Percentiles rank a stretch among this genome's conserved stretches.
phyloP scores from a whole-genome alignment of 2,888 invertebrate species.

The Hydraecia micacea region DNA sequence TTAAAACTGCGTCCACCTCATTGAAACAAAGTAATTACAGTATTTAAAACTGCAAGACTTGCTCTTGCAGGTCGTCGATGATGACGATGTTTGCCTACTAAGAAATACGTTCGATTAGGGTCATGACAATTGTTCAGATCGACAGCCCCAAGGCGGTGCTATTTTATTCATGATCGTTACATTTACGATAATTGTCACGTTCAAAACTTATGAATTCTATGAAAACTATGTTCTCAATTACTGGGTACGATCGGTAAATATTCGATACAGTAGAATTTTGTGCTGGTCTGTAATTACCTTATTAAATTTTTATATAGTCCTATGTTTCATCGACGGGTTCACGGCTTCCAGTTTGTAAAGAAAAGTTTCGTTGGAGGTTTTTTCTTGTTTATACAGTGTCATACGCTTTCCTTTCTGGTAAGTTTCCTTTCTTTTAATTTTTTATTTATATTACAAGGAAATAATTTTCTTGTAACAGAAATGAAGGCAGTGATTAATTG shows the following conservation, averaged over 20 bases:
- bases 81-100: constrained; percentile 79
- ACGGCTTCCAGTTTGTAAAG: constrained; percentile 7
- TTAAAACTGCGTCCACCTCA: constrained; percentile 81
- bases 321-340: constrained; percentile 62
- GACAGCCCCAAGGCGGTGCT: constrained; percentile 73
- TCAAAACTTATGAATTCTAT: constrained; percentile 74
- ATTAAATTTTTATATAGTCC: constrained; percentile 67
- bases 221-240: constrained; percentile 73
- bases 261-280: constrained; percentile 64
- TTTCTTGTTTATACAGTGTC: constrained; percentile 21
- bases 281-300: constrained; percentile 65
- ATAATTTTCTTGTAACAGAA: neutral
- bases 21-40: constrained; percentile 80
- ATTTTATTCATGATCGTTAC: constrained; percentile 79
- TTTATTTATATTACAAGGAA: neutral
- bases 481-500: too few relatives aligned
- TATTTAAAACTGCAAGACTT: constrained; percentile 81
- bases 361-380: constrained; percentile 33
- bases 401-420: neutral
- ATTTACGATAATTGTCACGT: constrained; percentile 81
- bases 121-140: constrained; percentile 79
- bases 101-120: constrained; percentile 80
- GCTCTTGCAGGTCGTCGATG: constrained; percentile 72
- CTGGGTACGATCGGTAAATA: constrained; percentile 66
- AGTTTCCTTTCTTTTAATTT: neutral